Percentiles rank a stretch among this genome's conserved stretches.
Conservation (phyloP, 2,888 invertebrate species). For the Dasysyrphus albostriatus region DNA sequence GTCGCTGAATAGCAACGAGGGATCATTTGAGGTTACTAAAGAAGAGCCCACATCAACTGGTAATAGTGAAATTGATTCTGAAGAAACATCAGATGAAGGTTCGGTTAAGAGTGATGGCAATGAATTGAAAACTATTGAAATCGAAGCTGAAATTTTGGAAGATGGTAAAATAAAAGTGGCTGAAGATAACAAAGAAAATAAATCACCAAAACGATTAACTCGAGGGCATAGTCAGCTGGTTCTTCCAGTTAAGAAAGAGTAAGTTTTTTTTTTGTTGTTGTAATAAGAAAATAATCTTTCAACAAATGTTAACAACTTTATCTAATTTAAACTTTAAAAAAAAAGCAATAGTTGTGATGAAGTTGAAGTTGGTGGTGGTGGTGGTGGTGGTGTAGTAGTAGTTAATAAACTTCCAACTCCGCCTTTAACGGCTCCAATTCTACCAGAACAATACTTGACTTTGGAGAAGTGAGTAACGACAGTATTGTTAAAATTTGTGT, state of each 20-base stretch:
- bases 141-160: conserved; percentile 71
- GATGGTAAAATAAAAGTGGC: conserved; percentile 42
- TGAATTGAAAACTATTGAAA: conserved; percentile 65
- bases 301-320: conserved; percentile 3
- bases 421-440: conserved; percentile 74
- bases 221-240: conserved; percentile 82
- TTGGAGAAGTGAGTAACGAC: conserved; percentile 82
- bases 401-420: conserved; percentile 81
- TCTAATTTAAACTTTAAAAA: conserved; percentile 31
- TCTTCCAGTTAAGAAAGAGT: conserved; percentile 81
- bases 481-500: conserved; percentile 45
- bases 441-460: conserved; percentile 74
- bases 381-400: conserved; percentile 78
- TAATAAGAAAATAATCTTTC: neutral
- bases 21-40: conserved; percentile 73
- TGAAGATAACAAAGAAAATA: conserved; percentile 81
- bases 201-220: conserved; percentile 79
- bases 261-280: conserved; percentile 78
- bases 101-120: conserved; percentile 55
- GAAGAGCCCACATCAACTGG: conserved; percentile 78
- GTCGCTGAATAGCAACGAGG: conserved; percentile 81
- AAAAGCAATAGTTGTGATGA: conserved; percentile 61
- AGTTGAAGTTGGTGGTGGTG: conserved; percentile 47
- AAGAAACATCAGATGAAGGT: conserved; percentile 60
- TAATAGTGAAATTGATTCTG: conserved; percentile 69